Evolutionary conservation across 2,113 vertebrate genomes (phyloP), one percentile per base, ranked within the genome.

Genomic region (Nothoprocta perdicaria): DNA sequence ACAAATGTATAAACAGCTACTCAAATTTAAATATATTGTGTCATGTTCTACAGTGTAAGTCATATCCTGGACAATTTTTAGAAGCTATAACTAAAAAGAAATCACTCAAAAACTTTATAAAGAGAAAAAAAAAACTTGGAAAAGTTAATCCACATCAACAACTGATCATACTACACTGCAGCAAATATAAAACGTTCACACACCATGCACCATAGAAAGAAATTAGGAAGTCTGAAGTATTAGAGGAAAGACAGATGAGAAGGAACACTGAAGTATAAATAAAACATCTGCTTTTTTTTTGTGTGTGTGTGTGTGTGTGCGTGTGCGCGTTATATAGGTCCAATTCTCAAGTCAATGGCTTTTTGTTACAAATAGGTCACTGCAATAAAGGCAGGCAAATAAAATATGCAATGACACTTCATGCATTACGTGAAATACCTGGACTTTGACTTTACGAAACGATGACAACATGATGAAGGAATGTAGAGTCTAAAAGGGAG

Each of bases 401-500:
- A 80, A 23, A 45, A 14, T 85, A 84, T 67, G 88, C 60, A 43
- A 94, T 71, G 94, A 84, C 95, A 96, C 80, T 88, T 84, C 95
- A 98, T 96, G 96, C 97, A 95, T 60, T 89, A 94, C 3, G 16
- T 93, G 94, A 94, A 97, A 97, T 98, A 99, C 98, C 98, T 99
- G 98, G 74, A 98, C 98, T 98, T 98, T 98, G 97, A 98, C 97
- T 97, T 99, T 98, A 98, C 98, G 98, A 97, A 98, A 98, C 27
- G 98, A 98, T 57, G 98, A 98, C 95, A 98, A 97, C 98, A 99
- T 98, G 98, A 90, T 96, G 97, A 89, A 97, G 92, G 94, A 96
- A 97, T 96, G 97, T 21, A 93, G 95, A 97, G 84, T 97, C 98
- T 98, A 91, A 85, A 97, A 96, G 91, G 97, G 94, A 96, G 94